Evolutionary conservation across 2,113 vertebrate species (phyloP), one percentile per base, ranked within the genome.

Genomic region (Alaudala cheleensis): DNA sequence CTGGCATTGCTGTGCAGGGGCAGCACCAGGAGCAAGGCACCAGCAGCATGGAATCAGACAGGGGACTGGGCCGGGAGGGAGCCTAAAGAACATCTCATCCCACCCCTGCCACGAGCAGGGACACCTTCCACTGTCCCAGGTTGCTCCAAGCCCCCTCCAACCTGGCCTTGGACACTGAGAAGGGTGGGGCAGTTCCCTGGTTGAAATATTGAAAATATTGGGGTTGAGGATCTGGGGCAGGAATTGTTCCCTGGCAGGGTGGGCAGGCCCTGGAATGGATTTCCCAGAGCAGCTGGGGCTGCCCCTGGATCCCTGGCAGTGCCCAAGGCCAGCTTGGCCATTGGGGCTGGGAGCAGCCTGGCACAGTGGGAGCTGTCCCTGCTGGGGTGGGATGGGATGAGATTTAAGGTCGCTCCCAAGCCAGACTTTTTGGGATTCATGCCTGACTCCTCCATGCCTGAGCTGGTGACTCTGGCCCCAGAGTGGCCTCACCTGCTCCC

Each of bases 1-100:
- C 39, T 12, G 2, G 40, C 31, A 20, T 1, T 0, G 1, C 3
- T 5, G 10, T 7, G 26, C 60, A 1, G 0, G 29, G 7, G 56
- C 47, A 26, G 10, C n/a, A 17, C 29, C 28, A 10, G 45, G 26
- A 57, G n/a, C n/a, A 15, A 22, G 14, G 58, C 9, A 2, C 12
- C 13, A 28, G 53, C 50, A 39, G 42, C 34, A 42, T 4, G 10
- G 67, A 65, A 24, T 37, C 10, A 1, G 3, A 11, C 45, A 53
- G 53, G 42, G 12, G 14, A 37, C 0, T 16, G 64, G 22, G 19
- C 0, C 33, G 67, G 77, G 31, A 73, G 33, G 23, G 13, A 31
- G 25, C 65, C 11, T 3, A 26, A 29, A 49, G 14, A 6, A 4
- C 50, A 34, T 4, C 49, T 5, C 4, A 1, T 6, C 1, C 37